Percentiles rank a stretch among this genome's conserved stretches.
Conservation (phyloP, 1,140 invertebrate species). For the Lucilia cuprina region DNA sequence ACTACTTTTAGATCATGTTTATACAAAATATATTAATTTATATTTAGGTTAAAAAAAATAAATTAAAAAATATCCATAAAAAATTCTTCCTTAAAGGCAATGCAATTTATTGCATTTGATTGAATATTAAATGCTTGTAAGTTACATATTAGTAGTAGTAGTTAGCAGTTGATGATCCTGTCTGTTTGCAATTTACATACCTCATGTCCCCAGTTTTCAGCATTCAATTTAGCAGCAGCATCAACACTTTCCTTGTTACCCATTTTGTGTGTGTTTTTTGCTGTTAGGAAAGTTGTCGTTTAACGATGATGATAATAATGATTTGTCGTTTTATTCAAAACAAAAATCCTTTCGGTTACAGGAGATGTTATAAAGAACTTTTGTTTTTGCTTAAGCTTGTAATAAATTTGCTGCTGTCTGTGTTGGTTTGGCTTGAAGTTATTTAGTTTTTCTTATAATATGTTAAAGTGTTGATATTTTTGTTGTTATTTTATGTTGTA, state of each 20-base stretch:
- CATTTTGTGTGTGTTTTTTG: slow-evolving; percentile 60
- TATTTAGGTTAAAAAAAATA: no score
- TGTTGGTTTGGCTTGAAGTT: not conserved
- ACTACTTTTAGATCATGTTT: no score
- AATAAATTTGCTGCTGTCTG: not conserved
- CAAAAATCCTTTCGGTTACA: not conserved
- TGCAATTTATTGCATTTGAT: no score
- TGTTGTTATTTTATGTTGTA: no score
- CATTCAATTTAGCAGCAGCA: slow-evolving; percentile 73
- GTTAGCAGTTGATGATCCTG: not conserved
- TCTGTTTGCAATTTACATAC: slow-evolving; percentile 64
- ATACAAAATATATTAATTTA: no score
- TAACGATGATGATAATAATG: not conserved
- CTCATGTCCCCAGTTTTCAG: slow-evolving; percentile 78
- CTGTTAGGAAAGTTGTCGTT: slow-evolving; percentile 36
- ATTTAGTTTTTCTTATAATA: not conserved
- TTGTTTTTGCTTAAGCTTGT: not conserved
- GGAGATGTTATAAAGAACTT: not conserved
- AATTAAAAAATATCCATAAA: no score
- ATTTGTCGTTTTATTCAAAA: not conserved
- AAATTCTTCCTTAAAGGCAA: no score
- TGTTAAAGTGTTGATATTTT: not conserved
- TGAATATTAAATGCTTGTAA: not conserved
- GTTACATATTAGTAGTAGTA: not conserved
- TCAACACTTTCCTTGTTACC: slow-evolving; percentile 78